phyloP scores from a whole-genome alignment of 2,797 vertebrate genomes.

The Zenarchopterus dispar region DNA sequence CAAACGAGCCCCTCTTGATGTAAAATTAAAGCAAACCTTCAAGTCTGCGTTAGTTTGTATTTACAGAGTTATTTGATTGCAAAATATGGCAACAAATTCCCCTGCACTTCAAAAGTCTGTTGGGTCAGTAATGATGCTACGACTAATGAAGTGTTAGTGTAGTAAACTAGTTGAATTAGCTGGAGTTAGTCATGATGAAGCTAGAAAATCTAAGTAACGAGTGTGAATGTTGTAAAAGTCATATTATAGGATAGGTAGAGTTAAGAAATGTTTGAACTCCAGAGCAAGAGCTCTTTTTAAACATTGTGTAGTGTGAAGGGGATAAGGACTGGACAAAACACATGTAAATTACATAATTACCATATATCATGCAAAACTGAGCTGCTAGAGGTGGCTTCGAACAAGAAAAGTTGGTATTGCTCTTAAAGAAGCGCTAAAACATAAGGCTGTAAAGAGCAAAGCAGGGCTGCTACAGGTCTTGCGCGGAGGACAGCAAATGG shows the following conservation, averaged over 20 bases:
- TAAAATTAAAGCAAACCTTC: constrained; percentile 45
- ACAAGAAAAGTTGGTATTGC: constrained; percentile 51
- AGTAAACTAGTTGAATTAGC: constrained; percentile 36
- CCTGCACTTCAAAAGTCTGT: constrained; percentile 17
- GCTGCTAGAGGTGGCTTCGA: constrained; percentile 59
- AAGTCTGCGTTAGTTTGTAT: constrained; percentile 28
- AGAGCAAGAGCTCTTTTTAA: constrained; percentile 30
- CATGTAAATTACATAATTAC: constrained; percentile 47
- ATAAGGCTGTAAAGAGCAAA: constrained; percentile 69
- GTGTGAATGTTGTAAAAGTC: constrained; percentile 19
- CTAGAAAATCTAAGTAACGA: constrained; percentile 13
- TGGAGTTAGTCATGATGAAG: constrained; percentile 29
- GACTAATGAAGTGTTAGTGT: constrained; percentile 14
- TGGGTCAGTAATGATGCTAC: constrained; percentile 1
- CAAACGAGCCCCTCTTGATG: constrained; percentile 47
- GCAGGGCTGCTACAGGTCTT: constrained; percentile 57
- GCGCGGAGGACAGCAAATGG: constrained; percentile 71
- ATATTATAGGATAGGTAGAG: constrained; percentile 4
- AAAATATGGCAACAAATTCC: constrained; percentile 35
- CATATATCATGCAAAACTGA: constrained; percentile 74
- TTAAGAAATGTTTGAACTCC: constrained; percentile 23
- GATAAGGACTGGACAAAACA: constrained; percentile 55
- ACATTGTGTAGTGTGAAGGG: constrained; percentile 53
- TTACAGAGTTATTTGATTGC: constrained; percentile 25
- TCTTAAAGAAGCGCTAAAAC: constrained; percentile 56